A percentile compares a stretch with the other conserved stretches of the same genome.
Conservation (phyloP, 2,888 invertebrate genomes). For the Orthosia cruda region DNA sequence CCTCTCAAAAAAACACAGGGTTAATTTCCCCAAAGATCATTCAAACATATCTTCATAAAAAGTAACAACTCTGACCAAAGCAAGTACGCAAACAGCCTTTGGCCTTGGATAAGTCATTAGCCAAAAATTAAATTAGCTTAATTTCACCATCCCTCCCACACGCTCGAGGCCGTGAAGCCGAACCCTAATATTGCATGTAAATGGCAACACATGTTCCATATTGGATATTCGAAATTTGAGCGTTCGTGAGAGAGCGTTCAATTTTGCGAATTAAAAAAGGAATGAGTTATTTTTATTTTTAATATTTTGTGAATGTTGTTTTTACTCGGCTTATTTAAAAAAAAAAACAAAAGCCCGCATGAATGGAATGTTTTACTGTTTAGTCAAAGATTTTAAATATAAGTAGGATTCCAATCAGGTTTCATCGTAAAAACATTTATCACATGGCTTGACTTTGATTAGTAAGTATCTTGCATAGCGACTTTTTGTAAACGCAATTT, state of each 20-base stretch:
- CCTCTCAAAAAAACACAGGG: not conserved
- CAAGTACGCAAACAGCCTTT: conserved; percentile 54
- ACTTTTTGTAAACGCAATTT: not conserved
- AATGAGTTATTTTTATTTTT: conserved; percentile 5
- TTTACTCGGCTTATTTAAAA: not conserved
- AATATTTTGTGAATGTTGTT: not conserved
- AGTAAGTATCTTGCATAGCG: not conserved
- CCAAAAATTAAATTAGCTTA: conserved; percentile 70
- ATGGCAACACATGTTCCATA: conserved; percentile 57
- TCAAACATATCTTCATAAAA: conserved; percentile 39
- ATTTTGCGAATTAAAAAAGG: conserved; percentile 19
- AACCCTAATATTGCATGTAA: conserved; percentile 67
- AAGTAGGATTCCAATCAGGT: not conserved
- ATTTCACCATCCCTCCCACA: conserved; percentile 53
- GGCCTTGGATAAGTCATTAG: conserved; percentile 66
- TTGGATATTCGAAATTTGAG: conserved; percentile 52
- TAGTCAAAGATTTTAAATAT: too few relatives aligned
- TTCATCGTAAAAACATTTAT: not conserved
- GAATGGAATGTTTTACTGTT: too few relatives aligned
- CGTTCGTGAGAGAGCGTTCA: conserved; percentile 30
- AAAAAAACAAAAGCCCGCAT: too few relatives aligned
- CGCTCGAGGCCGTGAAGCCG: conserved; percentile 48
- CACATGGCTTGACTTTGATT: not conserved
- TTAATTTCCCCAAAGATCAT: not conserved
- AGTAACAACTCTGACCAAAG: conserved; percentile 31